These are phyloP conservation scores for Odocoileus hemionus DNA, from an alignment of 2,113 vertebrate genomes.

Conservation along the genomic window DNA sequence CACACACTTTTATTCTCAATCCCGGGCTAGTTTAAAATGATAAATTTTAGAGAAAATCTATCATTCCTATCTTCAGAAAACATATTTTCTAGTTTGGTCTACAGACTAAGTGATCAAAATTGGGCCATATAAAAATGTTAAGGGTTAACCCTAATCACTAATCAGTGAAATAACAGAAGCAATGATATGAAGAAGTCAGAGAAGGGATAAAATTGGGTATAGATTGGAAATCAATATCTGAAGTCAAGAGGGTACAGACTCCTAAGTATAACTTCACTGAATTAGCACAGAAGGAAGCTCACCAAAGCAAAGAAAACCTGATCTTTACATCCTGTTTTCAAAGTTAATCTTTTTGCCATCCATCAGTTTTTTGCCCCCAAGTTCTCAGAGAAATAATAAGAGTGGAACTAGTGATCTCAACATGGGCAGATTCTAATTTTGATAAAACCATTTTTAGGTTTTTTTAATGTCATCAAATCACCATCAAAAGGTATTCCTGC, in stretches of 20 bases:
- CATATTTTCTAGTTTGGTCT: neutral
- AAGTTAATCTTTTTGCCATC: neutral
- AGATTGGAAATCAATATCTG: neutral
- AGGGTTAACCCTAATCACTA: neutral
- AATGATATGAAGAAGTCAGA: neutral
- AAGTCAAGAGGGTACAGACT: neutral
- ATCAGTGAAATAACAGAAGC: neutral
- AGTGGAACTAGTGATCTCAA: neutral
- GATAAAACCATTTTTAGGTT: neutral
- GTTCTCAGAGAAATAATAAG: neutral
- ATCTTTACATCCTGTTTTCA: neutral
- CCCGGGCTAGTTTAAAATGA: neutral
- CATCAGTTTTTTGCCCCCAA: neutral
- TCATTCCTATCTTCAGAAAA: neutral
- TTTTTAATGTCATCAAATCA: neutral
- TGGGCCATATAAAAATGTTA: neutral
- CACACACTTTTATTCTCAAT: neutral
- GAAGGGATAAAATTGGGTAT: neutral
- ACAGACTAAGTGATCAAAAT: neutral
- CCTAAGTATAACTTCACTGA: neutral
- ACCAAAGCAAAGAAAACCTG: neutral
- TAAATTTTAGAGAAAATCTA: neutral
- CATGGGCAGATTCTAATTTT: neutral
- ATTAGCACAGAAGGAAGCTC: neutral
- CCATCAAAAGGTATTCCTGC: neutral